Base-by-base conservation (phyloP, 2,888 invertebrate species). In the Tuberolachnus salignus region DNA sequence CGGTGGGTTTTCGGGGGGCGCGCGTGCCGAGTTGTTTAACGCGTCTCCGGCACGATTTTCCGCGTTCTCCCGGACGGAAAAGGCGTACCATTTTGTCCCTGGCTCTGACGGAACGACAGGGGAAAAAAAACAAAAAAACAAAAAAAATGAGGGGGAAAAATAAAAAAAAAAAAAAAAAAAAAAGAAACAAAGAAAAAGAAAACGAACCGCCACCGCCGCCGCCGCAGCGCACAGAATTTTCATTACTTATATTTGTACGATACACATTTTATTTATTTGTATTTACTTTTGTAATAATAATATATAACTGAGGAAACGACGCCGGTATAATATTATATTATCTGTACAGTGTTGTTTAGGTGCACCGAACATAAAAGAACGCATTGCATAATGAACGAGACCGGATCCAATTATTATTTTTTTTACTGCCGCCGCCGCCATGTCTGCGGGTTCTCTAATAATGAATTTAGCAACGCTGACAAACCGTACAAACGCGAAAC, bases 391-490 rank as follows among this genome's bases (percentile, higher is more conserved):
- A 78, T 69, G 59, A 78, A 69, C 51, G 57, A 61, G 26, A 59
- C 67, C 78, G 51, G 69, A 67, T 78, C 57, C 34, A 78, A 78
- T 78, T 78, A 78, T 78, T 78, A 61, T 78, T 69, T 78, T 59
- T 69, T 78, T 59, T 16, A 51, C 26, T 42, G 51, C 16, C 8
- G 14, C 55, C 53, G n/a, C 14, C 34, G 19, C 53, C 21, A 3
- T n/a, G n/a, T 59, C 26, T 72, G 57, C 49, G 66, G 44, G 53
- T 69, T 67, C 59, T 34, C 3, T 34, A 34, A 34, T 34, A 75
- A 69, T 61, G 59, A 59, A 69, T 66, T 57, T 34, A 6, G 34
- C 34, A 3, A 4, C 42, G 78, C 59, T 59, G 78, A 61, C 59
- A 78, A 69, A 78, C 51, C 42, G 42, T 21, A 61, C 34, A 16